These are phyloP conservation scores for Leucosticte australis DNA, from an alignment of 2,113 vertebrate species.

Conservation along the genomic window DNA sequence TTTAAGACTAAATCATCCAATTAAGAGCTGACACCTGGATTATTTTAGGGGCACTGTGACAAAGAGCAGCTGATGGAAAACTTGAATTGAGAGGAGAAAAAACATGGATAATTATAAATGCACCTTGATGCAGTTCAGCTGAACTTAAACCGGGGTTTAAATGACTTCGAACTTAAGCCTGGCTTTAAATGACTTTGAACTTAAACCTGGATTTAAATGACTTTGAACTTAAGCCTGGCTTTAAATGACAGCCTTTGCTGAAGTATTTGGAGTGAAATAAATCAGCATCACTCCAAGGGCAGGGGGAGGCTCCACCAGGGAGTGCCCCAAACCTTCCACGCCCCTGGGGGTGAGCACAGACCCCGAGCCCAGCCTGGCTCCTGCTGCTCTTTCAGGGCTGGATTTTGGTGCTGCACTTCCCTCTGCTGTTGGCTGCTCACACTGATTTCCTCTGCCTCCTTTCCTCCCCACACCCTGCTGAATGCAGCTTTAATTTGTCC, in stretches of 20 bases:
- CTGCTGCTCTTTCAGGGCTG: neutral
- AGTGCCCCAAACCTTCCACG: accelerated
- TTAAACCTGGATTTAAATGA: neutral
- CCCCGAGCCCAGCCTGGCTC: accelerated
- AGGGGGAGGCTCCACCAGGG: neutral
- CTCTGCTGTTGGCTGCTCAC: slow-evolving; percentile 56
- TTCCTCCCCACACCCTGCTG: neutral
- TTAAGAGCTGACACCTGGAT: neutral
- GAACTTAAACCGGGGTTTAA: too few relatives aligned
- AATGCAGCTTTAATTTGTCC: neutral
- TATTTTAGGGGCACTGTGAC: neutral
- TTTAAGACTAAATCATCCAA: too few relatives aligned
- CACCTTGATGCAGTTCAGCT: neutral
- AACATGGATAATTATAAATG: neutral
- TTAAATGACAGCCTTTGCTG: neutral
- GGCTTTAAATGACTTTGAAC: too few relatives aligned
- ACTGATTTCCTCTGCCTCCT: neutral
- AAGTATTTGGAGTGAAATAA: neutral
- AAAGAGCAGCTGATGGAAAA: neutral
- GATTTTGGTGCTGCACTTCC: slow-evolving; percentile 57
- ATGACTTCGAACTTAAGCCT: too few relatives aligned
- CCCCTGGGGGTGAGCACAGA: neutral
- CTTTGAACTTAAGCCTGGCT: neutral
- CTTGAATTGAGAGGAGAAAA: neutral
- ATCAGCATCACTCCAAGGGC: neutral